Percentiles rank a stretch among this genome's conserved stretches.
These are phyloP conservation scores for Nematolebias whitei DNA, from an alignment of 2,113 vertebrate species.

Conservation along the genomic window DNA sequence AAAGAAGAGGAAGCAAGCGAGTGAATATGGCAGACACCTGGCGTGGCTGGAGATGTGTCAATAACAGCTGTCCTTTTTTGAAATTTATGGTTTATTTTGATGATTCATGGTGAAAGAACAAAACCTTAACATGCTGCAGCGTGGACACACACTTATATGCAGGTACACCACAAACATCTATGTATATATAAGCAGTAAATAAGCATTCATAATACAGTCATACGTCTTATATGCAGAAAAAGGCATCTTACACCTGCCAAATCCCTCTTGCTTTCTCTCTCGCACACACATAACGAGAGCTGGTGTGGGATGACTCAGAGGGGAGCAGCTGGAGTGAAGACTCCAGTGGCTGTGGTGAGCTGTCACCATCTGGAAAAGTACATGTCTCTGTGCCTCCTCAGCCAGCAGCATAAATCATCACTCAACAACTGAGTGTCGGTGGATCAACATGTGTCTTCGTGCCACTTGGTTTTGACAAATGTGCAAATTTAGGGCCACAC, in stretches of 20 bases:
- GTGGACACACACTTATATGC: conserved; percentile 25
- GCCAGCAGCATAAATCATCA: conserved; percentile 53
- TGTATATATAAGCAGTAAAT: not conserved
- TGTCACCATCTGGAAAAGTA: conserved; percentile 77
- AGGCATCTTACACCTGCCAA: conserved; percentile 29
- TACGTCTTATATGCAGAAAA: conserved; percentile 4
- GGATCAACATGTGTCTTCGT: conserved; percentile 46
- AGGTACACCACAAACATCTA: not conserved
- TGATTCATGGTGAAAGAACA: conserved; percentile 4
- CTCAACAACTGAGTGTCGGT: conserved; percentile 36
- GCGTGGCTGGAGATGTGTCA: conserved; percentile 32
- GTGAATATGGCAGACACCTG: conserved; percentile 35
- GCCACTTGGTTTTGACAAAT: not conserved
- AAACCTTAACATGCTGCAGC: conserved; percentile 30
- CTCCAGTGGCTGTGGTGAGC: conserved; percentile 65
- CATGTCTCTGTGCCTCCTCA: conserved; percentile 57
- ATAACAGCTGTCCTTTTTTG: conserved; percentile 32
- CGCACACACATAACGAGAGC: conserved; percentile 28
- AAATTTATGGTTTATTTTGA: conserved; percentile 22
- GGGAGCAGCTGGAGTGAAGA: conserved; percentile 75
- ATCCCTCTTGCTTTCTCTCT: conserved; percentile 5
- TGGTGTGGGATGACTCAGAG: conserved; percentile 72
- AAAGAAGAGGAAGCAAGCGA: conserved; percentile 27
- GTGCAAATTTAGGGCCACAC: not conserved
- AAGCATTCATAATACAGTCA: conserved; percentile 1